These are phyloP conservation scores for Poecilia gillii DNA, from an alignment of 2,797 vertebrate species.

Conservation along the genomic window DNA sequence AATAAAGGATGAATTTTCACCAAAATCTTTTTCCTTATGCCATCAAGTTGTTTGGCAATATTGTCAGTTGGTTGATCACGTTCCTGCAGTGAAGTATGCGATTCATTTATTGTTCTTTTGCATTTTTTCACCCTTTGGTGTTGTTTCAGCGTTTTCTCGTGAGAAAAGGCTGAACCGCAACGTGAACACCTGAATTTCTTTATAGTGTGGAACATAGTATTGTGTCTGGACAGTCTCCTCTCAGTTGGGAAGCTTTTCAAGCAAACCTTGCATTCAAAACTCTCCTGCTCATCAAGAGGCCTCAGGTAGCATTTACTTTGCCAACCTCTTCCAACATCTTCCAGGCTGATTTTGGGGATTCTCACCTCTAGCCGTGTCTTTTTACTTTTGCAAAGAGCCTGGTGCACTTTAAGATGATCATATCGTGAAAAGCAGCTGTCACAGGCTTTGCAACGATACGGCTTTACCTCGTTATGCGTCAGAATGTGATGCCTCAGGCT, in stretches of 20 bases:
- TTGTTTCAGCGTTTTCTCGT: constrained; percentile 65
- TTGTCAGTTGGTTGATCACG: constrained; percentile 32
- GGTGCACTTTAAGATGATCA: constrained; percentile 82
- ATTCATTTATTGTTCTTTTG: constrained; percentile 33
- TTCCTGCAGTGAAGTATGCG: not conserved
- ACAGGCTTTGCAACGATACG: constrained; percentile 84
- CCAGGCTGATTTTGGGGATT: constrained; percentile 78
- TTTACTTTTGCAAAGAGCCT: constrained; percentile 75
- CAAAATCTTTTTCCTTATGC: constrained; percentile 58
- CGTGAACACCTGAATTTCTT: constrained; percentile 75
- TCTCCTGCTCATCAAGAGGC: constrained; percentile 33
- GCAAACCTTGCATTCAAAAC: constrained; percentile 72
- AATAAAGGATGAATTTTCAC: constrained; percentile 67
- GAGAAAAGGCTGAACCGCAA: constrained; percentile 70
- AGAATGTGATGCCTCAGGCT: constrained; percentile 81
- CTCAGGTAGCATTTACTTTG: constrained; percentile 46
- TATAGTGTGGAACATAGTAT: constrained; percentile 70
- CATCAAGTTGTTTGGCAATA: constrained; percentile 31
- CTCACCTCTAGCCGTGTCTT: constrained; percentile 71
- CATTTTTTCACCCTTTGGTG: constrained; percentile 67
- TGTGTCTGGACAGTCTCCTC: constrained; percentile 73
- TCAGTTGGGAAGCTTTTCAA: constrained; percentile 65
- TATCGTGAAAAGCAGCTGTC: constrained; percentile 82
- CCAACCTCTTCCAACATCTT: constrained; percentile 72
- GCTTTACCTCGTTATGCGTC: constrained; percentile 84